Percentiles rank a stretch among this genome's conserved stretches.
Conservation (phyloP, 35 echinoderm and acorn worm genomes). For the Apostichopus parvimensis region DNA sequence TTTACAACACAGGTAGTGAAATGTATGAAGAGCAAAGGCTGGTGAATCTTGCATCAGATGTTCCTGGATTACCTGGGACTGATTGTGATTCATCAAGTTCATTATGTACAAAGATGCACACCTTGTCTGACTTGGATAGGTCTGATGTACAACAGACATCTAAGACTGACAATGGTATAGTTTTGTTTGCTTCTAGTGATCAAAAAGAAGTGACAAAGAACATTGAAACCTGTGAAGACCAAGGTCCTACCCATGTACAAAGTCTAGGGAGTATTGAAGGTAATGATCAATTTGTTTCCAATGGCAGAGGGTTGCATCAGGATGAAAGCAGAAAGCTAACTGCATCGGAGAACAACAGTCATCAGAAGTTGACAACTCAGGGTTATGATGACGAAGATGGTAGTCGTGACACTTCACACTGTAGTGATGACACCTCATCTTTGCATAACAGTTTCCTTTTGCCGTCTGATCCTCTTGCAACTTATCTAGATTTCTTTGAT, state of each 20-base stretch:
- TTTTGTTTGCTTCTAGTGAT: neutral
- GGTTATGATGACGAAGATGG: neutral
- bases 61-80: neutral
- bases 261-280: neutral
- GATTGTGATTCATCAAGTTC: neutral
- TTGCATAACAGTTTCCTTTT: constrained; percentile 16
- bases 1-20: neutral
- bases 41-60: neutral
- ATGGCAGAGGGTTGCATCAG: neutral
- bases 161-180: neutral
- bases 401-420: neutral
- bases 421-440: neutral
- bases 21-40: neutral
- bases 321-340: neutral
- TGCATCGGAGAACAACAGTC: too few relatives aligned
- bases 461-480: constrained; percentile 6
- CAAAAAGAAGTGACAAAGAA: neutral
- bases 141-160: neutral
- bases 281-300: neutral
- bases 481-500: constrained; percentile 8
- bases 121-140: too few relatives aligned
- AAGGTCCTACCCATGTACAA: neutral
- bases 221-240: neutral
- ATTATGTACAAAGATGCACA: too few relatives aligned
- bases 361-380: too few relatives aligned